These are phyloP conservation scores for Nothobranchius kuhntae DNA, from an alignment of 2,113 vertebrate genomes.

Conservation along the genomic window DNA sequence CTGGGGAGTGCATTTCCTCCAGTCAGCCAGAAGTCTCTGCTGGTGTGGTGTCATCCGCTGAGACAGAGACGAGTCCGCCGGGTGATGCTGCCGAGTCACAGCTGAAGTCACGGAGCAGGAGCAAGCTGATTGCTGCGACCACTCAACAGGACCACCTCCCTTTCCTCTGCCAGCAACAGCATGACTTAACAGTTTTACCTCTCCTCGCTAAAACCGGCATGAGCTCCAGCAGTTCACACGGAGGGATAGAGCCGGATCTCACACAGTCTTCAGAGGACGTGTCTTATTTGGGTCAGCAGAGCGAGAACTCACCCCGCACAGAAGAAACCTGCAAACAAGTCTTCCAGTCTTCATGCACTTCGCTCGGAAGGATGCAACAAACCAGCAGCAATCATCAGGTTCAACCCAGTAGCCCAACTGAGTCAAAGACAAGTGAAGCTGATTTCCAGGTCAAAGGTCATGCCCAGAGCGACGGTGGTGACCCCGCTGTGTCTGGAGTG, in stretches of 20 bases:
- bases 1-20: constrained; percentile 65
- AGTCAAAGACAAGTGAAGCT: constrained; percentile 24
- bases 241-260: constrained; percentile 32
- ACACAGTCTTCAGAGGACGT: constrained; percentile 46
- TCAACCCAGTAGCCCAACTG: constrained; percentile 38
- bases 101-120: constrained; percentile 63
- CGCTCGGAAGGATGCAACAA: constrained; percentile 40
- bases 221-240: constrained; percentile 45
- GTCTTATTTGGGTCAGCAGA: constrained; percentile 25
- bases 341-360: constrained; percentile 29
- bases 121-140: constrained; percentile 51
- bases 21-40: constrained; percentile 67
- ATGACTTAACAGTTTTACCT: constrained; percentile 55
- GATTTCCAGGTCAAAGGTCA: constrained; percentile 15
- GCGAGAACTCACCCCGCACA: constrained; percentile 29
- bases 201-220: constrained; percentile 37
- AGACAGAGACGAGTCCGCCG: constrained; percentile 66
- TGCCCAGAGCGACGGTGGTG: constrained; percentile 29
- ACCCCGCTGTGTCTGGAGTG: constrained; percentile 35
- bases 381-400: constrained; percentile 61
- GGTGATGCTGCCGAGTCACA: constrained; percentile 73
- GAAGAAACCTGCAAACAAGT: constrained; percentile 31
- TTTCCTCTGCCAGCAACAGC: constrained; percentile 37
- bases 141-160: constrained; percentile 51
- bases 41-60: constrained; percentile 66